Evolutionary conservation across 2,797 vertebrate species (phyloP).

Genomic region (Tympanoctomys barrerae): DNA sequence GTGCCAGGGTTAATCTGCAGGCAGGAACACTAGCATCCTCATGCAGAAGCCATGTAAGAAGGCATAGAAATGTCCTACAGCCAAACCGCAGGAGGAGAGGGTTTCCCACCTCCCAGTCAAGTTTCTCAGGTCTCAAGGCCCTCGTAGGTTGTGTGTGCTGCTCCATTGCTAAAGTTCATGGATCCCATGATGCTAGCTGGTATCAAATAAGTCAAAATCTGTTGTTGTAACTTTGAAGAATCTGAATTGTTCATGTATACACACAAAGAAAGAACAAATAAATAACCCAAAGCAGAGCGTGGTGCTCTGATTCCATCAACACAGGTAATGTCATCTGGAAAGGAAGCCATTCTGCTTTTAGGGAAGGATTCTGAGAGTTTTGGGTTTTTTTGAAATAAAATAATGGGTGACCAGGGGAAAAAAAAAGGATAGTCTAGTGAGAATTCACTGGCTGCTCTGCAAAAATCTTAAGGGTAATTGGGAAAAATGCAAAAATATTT

Average conservation of each 20-base stretch:
- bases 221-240: neutral
- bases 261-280: neutral
- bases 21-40: neutral
- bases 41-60: neutral
- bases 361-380: neutral
- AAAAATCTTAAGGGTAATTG: neutral
- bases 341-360: slow-evolving; percentile 22
- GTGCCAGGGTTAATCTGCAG: neutral
- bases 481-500: neutral
- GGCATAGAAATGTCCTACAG: neutral
- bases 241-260: neutral
- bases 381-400: slow-evolving; percentile 32
- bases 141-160: neutral
- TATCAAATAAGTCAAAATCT: slow-evolving; percentile 20
- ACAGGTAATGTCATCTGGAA: neutral
- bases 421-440: neutral
- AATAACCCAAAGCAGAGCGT: neutral
- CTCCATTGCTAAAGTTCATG: slow-evolving; percentile 24
- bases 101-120: neutral
- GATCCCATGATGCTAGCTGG: neutral
- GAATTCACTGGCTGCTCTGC: neutral
- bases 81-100: neutral
- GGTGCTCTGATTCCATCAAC: neutral
- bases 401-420: neutral
- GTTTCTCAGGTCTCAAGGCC: neutral